Evolutionary conservation across 2,888 invertebrate genomes (phyloP).

Genomic region (Campoplex nolae): DNA sequence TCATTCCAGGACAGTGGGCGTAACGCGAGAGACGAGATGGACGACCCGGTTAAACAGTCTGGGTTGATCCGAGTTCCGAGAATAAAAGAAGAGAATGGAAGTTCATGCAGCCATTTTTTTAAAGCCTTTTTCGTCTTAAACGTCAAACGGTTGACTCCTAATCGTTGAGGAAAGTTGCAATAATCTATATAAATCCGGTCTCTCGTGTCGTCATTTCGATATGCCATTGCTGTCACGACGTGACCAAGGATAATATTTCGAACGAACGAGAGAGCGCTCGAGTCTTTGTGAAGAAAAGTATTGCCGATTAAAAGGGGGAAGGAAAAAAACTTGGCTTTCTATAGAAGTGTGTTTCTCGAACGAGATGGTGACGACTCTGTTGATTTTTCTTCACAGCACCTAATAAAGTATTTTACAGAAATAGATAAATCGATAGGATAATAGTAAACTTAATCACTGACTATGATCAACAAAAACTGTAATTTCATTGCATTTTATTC

Average conservation of each 20-base stretch:
- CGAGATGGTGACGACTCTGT: conserved; percentile 27
- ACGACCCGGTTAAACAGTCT: conserved; percentile 50
- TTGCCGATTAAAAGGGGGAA: conserved; percentile 32
- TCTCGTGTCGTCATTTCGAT: conserved; percentile 30
- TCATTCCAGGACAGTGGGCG: conserved; percentile 50
- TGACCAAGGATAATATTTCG: conserved; percentile 43
- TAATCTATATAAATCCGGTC: conserved; percentile 20
- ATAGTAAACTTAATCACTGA: not conserved
- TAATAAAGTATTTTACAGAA: not conserved
- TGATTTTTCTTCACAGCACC: not conserved
- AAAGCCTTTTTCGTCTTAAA: not conserved
- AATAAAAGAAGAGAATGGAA: conserved; percentile 54
- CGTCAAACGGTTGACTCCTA: conserved; percentile 23
- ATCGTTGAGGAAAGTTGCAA: conserved; percentile 60
- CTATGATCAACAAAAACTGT: not conserved
- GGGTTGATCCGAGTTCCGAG: conserved; percentile 36
- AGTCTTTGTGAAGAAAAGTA: conserved; percentile 44
- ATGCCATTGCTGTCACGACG: conserved; percentile 24
- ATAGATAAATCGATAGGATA: not conserved
- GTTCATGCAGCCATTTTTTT: conserved; percentile 28
- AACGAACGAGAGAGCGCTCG: conserved; percentile 43
- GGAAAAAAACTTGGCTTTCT: conserved; percentile 59
- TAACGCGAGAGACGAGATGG: conserved; percentile 38
- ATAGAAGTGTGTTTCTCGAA: conserved; percentile 48
- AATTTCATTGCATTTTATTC: not conserved